Conservation (phyloP, 2,113 vertebrate genomes). For the Amia ocellicauda region DNA sequence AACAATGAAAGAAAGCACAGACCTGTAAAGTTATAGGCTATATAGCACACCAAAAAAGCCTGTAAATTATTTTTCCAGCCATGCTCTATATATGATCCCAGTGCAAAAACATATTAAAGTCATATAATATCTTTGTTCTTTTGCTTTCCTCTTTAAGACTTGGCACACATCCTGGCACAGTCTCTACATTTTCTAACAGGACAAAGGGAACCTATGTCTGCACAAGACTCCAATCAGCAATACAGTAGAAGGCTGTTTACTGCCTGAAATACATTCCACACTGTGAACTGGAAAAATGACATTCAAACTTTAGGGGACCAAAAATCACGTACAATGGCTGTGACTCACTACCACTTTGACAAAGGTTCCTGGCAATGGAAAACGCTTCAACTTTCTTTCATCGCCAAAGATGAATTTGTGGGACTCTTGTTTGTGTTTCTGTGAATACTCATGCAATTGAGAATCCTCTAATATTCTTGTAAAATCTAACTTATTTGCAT, state of each 20-base stretch:
- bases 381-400: conserved; percentile 1
- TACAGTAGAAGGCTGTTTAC: conserved; percentile 26
- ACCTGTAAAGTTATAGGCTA: conserved; percentile 15
- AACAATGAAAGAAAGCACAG: no score
- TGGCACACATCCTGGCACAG: conserved; percentile 34
- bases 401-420: background rate
- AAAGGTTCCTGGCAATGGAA: conserved; percentile 16
- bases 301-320: conserved; percentile 24
- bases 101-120: conserved; percentile 24
- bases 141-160: conserved; percentile 22
- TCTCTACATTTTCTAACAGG: conserved; percentile 19
- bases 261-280: conserved; percentile 28
- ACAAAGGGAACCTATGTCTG: conserved; percentile 37
- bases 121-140: conserved; percentile 35
- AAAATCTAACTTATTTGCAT: no score
- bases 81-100: conserved; percentile 19
- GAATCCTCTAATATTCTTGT: no score
- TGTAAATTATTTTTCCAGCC: conserved; percentile 23
- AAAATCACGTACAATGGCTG: background rate
- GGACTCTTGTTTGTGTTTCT: background rate
- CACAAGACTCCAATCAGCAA: conserved; percentile 18
- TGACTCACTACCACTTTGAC: background rate
- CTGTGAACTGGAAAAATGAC: conserved; percentile 25
- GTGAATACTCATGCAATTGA: no score
- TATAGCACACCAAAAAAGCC: conserved; percentile 24